A percentile compares a stretch with the other conserved stretches of the same genome.
phyloP scores from a whole-genome alignment of 64 coral and sea anemone genomes.

The Actinia tenebrosa region DNA sequence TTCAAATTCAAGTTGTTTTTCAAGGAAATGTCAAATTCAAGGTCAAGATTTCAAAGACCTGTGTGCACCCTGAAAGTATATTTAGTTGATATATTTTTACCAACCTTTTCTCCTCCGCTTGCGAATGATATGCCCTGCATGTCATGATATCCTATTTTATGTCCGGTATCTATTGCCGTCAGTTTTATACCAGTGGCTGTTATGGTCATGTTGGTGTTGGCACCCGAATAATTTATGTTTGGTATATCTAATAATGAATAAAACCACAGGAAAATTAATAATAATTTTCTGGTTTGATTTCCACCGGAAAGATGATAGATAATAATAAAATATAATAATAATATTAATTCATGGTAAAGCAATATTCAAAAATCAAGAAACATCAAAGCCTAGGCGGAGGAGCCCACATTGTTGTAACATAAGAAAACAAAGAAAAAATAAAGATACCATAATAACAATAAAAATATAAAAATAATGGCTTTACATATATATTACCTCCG shows the following conservation, averaged over 20 bases:
- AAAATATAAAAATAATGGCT: neutral
- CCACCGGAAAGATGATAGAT: neutral
- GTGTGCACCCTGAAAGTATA: too few species aligned
- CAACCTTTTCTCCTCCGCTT: slow-evolving; percentile 97
- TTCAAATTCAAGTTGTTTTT: too few species aligned
- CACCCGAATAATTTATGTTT: slow-evolving; percentile 50
- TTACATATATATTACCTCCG: slow-evolving; percentile 31
- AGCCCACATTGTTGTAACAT: too few species aligned
- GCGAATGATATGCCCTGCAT: slow-evolving; percentile 99
- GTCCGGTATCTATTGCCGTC: slow-evolving; percentile 67
- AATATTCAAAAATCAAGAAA: too few species aligned
- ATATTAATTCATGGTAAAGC: too few species aligned
- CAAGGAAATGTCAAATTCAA: too few species aligned
- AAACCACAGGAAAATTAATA: neutral
- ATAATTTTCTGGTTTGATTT: neutral
- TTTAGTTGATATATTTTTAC: neutral
- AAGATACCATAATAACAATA: too few species aligned
- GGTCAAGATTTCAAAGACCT: too few species aligned
- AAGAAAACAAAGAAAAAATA: too few species aligned
- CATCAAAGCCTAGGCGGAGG: too few species aligned
- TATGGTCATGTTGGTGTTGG: slow-evolving; percentile 68
- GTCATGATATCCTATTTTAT: slow-evolving; percentile 74
- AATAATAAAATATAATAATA: too few species aligned
- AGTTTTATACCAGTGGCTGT: slow-evolving; percentile 80
- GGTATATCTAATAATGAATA: slow-evolving; percentile 34